Percentiles rank a stretch among this genome's conserved stretches.
Evolutionary conservation across 1,140 invertebrate species (phyloP).

Genomic region (Apis dorsata): DNA sequence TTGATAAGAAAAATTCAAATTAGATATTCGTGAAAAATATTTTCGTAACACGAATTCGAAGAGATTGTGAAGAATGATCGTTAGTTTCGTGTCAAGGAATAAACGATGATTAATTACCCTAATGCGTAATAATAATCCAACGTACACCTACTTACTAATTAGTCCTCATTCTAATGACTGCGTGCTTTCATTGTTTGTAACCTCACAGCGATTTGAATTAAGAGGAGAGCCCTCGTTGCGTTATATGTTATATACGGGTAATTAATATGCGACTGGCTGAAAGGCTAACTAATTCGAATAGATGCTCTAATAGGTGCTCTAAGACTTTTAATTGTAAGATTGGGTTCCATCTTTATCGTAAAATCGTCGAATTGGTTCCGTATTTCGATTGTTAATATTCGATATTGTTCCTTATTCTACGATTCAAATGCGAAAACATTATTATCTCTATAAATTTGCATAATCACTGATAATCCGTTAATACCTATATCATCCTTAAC

Average conservation of each 20-base stretch:
- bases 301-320: background rate
- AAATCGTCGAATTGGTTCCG: too few relatives aligned
- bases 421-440: too few relatives aligned
- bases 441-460: too few relatives aligned
- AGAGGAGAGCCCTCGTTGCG: background rate
- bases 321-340: too few relatives aligned
- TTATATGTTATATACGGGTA: background rate
- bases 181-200: slow-evolving; percentile 22
- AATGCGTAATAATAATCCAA: slow-evolving; percentile 13
- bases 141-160: slow-evolving; percentile 32
- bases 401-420: too few relatives aligned
- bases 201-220: slow-evolving; percentile 11
- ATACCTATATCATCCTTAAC: too few relatives aligned
- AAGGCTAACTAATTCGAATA: background rate
- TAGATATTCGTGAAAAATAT: too few relatives aligned
- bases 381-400: too few relatives aligned
- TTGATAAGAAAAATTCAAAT: too few relatives aligned
- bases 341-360: too few relatives aligned
- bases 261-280: slow-evolving; percentile 7
- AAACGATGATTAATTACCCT: slow-evolving; percentile 46
- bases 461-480: too few relatives aligned
- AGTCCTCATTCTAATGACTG: slow-evolving; percentile 19
- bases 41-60: too few relatives aligned
- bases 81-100: background rate
- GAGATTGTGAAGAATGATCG: background rate